phyloP scores from a whole-genome alignment of 2,888 invertebrate species.

The Aleiodes alternator region DNA sequence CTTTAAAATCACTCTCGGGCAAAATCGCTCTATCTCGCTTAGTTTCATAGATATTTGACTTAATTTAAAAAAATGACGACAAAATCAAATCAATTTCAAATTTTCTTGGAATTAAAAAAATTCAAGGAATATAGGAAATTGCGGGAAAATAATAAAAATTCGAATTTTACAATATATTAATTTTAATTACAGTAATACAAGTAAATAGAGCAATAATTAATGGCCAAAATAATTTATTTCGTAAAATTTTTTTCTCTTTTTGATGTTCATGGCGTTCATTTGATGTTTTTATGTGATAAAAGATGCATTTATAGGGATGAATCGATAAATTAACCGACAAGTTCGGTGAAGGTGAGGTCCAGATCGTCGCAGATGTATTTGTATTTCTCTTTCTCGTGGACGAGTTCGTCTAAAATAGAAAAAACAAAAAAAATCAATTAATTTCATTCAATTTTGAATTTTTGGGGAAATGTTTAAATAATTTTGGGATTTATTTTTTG shows the following conservation, averaged over 20 bases:
- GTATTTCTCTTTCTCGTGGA: constrained; percentile 99
- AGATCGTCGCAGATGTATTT: constrained; percentile 99
- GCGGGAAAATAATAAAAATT: constrained; percentile 8
- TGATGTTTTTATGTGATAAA: constrained; percentile 33
- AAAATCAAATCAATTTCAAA: constrained; percentile 25
- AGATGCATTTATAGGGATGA: constrained; percentile 40
- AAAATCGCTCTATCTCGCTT: no score
- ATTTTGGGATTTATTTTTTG: background rate
- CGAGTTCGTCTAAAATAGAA: constrained; percentile 89
- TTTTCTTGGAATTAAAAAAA: constrained; percentile 12
- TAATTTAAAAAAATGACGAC: no score
- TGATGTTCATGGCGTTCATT: constrained; percentile 24
- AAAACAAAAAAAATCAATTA: constrained; percentile 41
- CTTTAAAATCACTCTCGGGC: no score
- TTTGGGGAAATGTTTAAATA: constrained; percentile 10
- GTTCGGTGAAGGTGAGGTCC: constrained; percentile 98
- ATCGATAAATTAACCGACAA: constrained; percentile 76
- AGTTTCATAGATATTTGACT: no score
- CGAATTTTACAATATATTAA: constrained; percentile 66
- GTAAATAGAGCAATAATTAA: constrained; percentile 57
- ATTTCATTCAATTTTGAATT: background rate
- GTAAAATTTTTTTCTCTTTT: background rate
- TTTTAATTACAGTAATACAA: constrained; percentile 73
- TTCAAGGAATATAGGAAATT: background rate
- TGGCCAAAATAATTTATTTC: constrained; percentile 42